Evolutionary conservation across 2,888 invertebrate genomes (phyloP), one percentile per base, ranked within the genome.

Genomic region (Hoplodrina blanda): DNA sequence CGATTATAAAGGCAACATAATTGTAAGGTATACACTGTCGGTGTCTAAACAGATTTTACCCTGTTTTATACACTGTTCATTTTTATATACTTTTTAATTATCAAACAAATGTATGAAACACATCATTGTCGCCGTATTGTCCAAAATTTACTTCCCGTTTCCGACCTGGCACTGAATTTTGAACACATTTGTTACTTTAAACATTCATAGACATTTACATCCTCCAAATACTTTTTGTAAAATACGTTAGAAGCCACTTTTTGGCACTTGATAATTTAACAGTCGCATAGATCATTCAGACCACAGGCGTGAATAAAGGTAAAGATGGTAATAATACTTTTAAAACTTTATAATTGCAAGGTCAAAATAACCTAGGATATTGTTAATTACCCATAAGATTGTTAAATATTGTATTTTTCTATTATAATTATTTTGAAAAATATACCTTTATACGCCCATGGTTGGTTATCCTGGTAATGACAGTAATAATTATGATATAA

Each of bases 221-320:
- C 44, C 30, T 66, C 70, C 74, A 54, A 84, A 83, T 82, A 78
- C 80, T 85, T 75, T 61, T 75, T 83, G 46, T 78, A 71, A 73
- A 82, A 83, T 85, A 84, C 80, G 70, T 84, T 75, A 88, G 76
- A 90, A 91, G 93, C 92, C 92, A 92, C 85, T 88, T 89, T 89
- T 93, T 93, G 93, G 93, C 93, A 93, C 93, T 87, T 82, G 82
- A 87, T 88, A 85, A 71, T 76, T 69, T 65, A 84, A 72, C 76
- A 81, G 78, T 80, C 83, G 67, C 68, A 72, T 73, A 76, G 44
- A 70, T 76, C 72, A 56, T 74, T 69, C 52, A 61, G 55, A 76
- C 74, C 73, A 73, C 55, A 69, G 84, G 73, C 76, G 66, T 62
- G 55, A 62, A 33, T 41, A 44, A 59, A 67, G 53, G 63, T 37